These are phyloP conservation scores for Pituophis catenifer DNA, from an alignment of 2,113 vertebrate genomes.

Conservation along the genomic window DNA sequence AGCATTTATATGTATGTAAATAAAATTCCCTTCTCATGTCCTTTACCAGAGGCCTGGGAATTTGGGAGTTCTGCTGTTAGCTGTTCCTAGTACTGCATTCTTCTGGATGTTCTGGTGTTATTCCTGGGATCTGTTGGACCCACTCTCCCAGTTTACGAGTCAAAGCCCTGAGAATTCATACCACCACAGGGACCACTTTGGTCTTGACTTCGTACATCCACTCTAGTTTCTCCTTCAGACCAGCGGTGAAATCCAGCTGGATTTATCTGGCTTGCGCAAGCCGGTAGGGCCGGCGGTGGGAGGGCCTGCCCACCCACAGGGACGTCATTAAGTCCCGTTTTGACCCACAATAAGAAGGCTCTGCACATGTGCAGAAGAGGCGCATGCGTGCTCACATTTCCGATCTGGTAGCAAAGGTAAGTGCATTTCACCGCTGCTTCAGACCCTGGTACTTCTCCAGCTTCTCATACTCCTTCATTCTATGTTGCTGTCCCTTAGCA, in stretches of 20 bases:
- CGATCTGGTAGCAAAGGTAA: too few species aligned
- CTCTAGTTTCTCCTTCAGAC: background rate
- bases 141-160: background rate
- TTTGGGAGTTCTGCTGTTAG: background rate
- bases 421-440: too few species aligned
- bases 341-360: too few species aligned
- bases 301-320: too few species aligned
- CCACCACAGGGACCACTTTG: background rate
- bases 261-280: too few species aligned
- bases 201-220: background rate
- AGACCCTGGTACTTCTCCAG: background rate
- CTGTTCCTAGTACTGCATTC: background rate
- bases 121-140: background rate
- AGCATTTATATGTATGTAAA: background rate
- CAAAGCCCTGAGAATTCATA: background rate
- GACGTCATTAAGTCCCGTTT: too few species aligned
- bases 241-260: too few species aligned
- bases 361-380: too few species aligned
- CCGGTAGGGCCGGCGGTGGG: too few species aligned
- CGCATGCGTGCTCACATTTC: too few species aligned
- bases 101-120: background rate
- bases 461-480: background rate
- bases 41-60: background rate
- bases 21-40: background rate
- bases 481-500: background rate